phyloP scores from a whole-genome alignment of 2,113 vertebrate species.

The Sinocyclocheilus maitianheensis region DNA sequence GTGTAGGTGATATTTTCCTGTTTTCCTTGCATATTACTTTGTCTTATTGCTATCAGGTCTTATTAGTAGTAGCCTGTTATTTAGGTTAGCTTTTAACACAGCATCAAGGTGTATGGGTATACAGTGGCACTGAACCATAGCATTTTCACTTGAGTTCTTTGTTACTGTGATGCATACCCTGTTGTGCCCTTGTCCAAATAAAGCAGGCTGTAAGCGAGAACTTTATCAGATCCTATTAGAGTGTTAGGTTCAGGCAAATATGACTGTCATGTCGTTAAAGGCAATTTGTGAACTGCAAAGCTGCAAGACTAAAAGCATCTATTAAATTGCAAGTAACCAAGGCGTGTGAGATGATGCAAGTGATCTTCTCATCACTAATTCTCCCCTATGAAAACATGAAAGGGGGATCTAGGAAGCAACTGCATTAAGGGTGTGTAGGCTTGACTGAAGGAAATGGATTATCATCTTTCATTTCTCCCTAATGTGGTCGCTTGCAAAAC shows the following conservation, averaged over 20 bases:
- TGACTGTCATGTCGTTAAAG: background rate
- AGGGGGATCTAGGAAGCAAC: background rate
- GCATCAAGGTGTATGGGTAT: background rate
- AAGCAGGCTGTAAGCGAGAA: background rate
- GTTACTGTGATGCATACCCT: background rate
- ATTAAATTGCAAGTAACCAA: background rate
- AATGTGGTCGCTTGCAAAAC: background rate
- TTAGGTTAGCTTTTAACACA: background rate
- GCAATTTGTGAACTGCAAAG: background rate
- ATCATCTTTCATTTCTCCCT: constrained; percentile 5
- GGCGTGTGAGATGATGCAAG: background rate
- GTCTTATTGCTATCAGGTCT: background rate
- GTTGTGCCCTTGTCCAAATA: constrained; percentile 5
- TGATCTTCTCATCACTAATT: background rate
- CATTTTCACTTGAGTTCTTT: background rate
- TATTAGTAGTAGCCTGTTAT: background rate
- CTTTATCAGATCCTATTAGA: background rate
- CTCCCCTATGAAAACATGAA: background rate
- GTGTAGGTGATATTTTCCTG: too few species aligned
- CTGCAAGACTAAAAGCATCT: background rate
- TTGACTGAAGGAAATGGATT: background rate
- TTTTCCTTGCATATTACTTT: background rate
- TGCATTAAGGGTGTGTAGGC: background rate
- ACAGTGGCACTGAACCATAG: background rate
- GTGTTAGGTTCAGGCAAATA: background rate